Base-by-base conservation (phyloP, 37 sponge, comb jelly and placozoan species). In the Chondrosia reniformis region DNA sequence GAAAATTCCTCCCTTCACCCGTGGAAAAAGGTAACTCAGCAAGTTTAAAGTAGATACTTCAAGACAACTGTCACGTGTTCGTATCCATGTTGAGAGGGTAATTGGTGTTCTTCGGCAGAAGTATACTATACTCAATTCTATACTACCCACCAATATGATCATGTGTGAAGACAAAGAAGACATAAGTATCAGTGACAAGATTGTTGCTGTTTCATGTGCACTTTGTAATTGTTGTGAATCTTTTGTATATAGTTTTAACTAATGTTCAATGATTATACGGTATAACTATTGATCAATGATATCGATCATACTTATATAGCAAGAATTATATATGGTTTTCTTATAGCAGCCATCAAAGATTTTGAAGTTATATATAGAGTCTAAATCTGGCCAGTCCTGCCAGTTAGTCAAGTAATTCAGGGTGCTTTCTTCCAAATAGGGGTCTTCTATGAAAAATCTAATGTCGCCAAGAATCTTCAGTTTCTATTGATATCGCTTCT, bases 61-160 rank as follows among this genome's bases (percentile, higher is more conserved):
- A 15, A 49, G 84, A 1, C 55, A 78, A 31, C 34, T 88, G 0
- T 77, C 80, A 33, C 64, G 76, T 33, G 64, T 88, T 3, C 74
- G 89, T 3, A 88, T 88, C 40, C 89, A 88, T 79, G 78, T 88
- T 40, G 84, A 88, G 49, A 15, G 89, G 13, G 84, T 88, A 2
- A 88, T 88, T 67, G 84, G 83, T 33, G 63, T 46, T 13, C 36
- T 88, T 55, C 38, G 73, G 4, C 82, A 84, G 43, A 88, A 84
- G 54, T 88, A 80, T 63, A 77, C 76, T 44, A 59, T 84, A 0
- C 57, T 88, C 25, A 28, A n/a, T 13, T 76, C 84, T 19, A 84
- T 65, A 63, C 46, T 82, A 39, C 87, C 87, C 15, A 66, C 83
- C 4, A 79, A 85, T 30, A 25, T 67, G 7, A 62, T 86, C 55